phyloP scores from a whole-genome alignment of 1,140 invertebrate genomes.

The Sinella curviseta region DNA sequence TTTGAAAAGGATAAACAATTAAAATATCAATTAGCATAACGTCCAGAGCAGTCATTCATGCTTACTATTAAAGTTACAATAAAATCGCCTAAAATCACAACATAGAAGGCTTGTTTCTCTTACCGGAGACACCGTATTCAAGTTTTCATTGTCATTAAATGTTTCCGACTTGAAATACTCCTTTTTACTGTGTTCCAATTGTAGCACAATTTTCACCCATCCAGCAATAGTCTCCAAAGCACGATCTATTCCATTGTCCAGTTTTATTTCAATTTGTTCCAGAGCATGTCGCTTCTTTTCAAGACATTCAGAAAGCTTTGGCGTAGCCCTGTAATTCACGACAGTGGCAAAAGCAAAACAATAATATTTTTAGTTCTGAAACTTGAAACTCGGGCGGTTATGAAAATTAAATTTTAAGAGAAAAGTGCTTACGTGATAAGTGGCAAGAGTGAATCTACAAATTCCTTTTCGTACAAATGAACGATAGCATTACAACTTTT shows the following conservation, averaged over 20 bases:
- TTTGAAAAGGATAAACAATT: constrained; percentile 47
- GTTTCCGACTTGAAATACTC: constrained; percentile 90
- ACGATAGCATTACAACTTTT: constrained; percentile 94
- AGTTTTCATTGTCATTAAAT: constrained; percentile 51
- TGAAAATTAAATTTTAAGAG: constrained; percentile 34
- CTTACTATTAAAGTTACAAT: not conserved
- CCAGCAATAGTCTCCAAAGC: constrained; percentile 82
- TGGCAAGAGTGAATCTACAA: constrained; percentile 84
- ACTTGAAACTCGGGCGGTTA: not conserved
- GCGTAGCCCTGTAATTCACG: constrained; percentile 79
- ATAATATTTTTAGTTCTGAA: constrained; percentile 26
- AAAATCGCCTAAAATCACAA: constrained; percentile 47
- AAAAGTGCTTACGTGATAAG: constrained; percentile 74
- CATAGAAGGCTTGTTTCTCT: constrained; percentile 38
- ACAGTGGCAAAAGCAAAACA: constrained; percentile 45
- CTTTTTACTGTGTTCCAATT: constrained; percentile 91
- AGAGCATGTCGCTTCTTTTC: constrained; percentile 82
- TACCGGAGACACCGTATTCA: constrained; percentile 54
- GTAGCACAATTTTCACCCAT: constrained; percentile 87
- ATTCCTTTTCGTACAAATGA: constrained; percentile 93
- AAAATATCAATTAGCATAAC: constrained; percentile 21
- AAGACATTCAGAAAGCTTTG: constrained; percentile 82
- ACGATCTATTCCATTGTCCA: constrained; percentile 78
- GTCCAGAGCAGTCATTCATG: not conserved
- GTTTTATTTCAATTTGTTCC: constrained; percentile 86